Conservation (phyloP, 2,797 vertebrate genomes). For the Enteromius unitaeniatus region DNA sequence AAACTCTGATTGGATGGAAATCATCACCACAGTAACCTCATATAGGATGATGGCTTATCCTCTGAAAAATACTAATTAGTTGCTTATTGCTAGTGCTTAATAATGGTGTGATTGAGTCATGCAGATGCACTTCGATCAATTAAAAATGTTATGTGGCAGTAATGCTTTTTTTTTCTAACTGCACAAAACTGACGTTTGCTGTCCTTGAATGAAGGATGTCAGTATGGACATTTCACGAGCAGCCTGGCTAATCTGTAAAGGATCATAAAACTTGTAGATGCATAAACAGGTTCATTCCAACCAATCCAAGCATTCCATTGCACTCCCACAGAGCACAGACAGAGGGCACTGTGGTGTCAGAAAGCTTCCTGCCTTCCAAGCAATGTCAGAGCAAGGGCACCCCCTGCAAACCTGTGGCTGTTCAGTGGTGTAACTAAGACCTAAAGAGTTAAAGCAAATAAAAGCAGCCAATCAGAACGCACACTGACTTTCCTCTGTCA, state of each 20-base stretch:
- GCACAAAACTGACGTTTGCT: constrained; percentile 1
- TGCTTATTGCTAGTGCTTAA: not conserved
- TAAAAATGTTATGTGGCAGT: not conserved
- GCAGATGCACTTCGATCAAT: not conserved
- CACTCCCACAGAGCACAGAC: constrained; percentile 5
- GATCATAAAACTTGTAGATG: constrained; percentile 58
- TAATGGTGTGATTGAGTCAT: not conserved
- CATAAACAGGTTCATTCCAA: constrained; percentile 57
- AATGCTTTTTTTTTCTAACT: not conserved
- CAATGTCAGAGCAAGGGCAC: constrained; percentile 60
- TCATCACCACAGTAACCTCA: constrained; percentile 21
- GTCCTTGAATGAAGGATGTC: constrained; percentile 41
- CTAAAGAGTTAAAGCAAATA: constrained; percentile 59
- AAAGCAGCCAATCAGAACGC: constrained; percentile 54
- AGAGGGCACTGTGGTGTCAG: constrained; percentile 59
- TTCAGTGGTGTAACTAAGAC: constrained; percentile 41
- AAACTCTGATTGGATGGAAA: constrained; percentile 51
- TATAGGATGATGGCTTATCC: constrained; percentile 5
- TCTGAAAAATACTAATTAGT: constrained; percentile 6
- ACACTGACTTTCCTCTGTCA: constrained; percentile 38
- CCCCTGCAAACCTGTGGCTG: constrained; percentile 36
- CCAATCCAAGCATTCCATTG: constrained; percentile 50
- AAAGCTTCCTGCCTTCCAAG: constrained; percentile 1
- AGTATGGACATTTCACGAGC: constrained; percentile 29
- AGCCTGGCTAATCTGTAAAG: constrained; percentile 58